Evolutionary conservation across 2,888 invertebrate genomes (phyloP).

Genomic region (Anodontia alba): DNA sequence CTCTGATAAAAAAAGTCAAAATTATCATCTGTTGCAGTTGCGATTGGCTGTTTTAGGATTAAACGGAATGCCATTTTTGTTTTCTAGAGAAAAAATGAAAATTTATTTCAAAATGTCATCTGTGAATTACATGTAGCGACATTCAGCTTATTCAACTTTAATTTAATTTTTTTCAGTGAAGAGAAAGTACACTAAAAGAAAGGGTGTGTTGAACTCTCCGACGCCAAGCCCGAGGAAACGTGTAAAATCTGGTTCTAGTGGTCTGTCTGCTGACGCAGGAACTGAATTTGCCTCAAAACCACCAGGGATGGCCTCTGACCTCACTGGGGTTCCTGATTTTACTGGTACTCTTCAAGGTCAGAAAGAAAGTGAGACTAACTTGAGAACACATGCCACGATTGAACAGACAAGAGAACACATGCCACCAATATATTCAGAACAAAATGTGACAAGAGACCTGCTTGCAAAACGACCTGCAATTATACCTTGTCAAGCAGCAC

Average conservation of each 20-base stretch:
- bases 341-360: conserved; percentile 61
- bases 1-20: too few species aligned
- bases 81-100: too few species aligned
- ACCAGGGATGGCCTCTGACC: neutral
- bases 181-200: conserved; percentile 64
- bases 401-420: neutral
- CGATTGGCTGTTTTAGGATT: too few species aligned
- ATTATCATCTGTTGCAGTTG: too few species aligned
- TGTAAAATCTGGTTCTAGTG: conserved; percentile 57
- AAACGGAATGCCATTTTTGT: too few species aligned
- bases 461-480: neutral
- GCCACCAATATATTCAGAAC: neutral
- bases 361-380: neutral
- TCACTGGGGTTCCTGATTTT: conserved; percentile 61
- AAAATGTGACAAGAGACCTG: neutral
- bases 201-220: conserved; percentile 51
- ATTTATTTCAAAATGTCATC: too few species aligned
- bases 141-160: too few species aligned
- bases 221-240: conserved; percentile 58
- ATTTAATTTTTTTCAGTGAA: conserved; percentile 52
- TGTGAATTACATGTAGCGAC: too few species aligned
- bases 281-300: neutral
- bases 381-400: neutral
- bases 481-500: neutral
- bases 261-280: conserved; percentile 22